Evolutionary conservation across 2,113 vertebrate species (phyloP), one percentile per base, ranked within the genome.

Genomic region (Oenanthe oenanthe): DNA sequence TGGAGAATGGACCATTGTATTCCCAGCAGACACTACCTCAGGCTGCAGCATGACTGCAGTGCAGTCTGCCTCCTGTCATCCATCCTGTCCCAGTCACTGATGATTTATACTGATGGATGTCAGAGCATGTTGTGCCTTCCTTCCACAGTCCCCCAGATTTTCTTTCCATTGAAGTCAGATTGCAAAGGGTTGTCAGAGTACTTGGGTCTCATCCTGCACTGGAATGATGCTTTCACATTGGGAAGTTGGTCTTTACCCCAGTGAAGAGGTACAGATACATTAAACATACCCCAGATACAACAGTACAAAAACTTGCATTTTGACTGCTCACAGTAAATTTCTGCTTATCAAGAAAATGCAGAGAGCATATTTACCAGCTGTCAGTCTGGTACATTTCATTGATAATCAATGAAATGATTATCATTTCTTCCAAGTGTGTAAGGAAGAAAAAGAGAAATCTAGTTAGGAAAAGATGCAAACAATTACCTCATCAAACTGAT

Each of bases 21-120:
- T 90, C 32, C 58, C 67, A 88, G 82, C 88, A 92, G 89, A 91
- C 88, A 3, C 91, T 92, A 93, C 79, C 75, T 94, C 85, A 93
- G 91, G 92, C 85, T 73, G 58, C 92, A 80, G 25, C 67, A 36
- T 74, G 67, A 42, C 63, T 62, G 45, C 17, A 50, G 56, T 32
- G 63, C 47, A 77, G 71, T 40, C 79, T 92, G 66, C 29, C 62
- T 94, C 75, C 60, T 77, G 58, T 68, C 47, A 50, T 18, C 72
- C 50, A 45, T 42, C 58, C 67, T 62, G 38, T 53, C 47, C 45
- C 32, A 38, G 54, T 42, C 68, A 3, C 34, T n/a, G 36, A 10
- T 48, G 50, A 48, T 88, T 93, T 54, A 92, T 26, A 53, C 38
- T 60, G 43, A 73, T 56, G 56, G 24, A 43, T 70, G 20, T 57